Percentiles rank a stretch among this genome's conserved stretches.
These are phyloP conservation scores for Latrodectus geometricus DNA, from an alignment of 1,140 invertebrate genomes.

Conservation along the genomic window DNA sequence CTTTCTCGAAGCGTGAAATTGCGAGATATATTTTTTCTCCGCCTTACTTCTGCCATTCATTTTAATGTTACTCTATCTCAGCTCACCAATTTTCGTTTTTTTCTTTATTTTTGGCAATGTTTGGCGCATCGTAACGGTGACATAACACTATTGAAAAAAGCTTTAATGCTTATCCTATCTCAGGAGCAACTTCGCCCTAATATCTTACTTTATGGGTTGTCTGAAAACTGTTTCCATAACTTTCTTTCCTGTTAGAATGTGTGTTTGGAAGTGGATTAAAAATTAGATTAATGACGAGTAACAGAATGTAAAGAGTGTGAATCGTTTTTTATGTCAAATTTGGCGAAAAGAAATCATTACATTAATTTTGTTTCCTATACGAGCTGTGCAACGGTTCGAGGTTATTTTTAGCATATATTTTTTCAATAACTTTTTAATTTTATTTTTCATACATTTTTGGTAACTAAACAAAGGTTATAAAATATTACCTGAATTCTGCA, in stretches of 20 bases:
- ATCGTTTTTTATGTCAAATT: no score
- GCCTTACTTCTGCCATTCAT: conserved; percentile 9
- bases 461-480: no score
- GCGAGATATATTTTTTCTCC: conserved; percentile 1
- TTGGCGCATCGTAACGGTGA: conserved; percentile 32
- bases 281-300: conserved; percentile 1
- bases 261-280: conserved; percentile 10
- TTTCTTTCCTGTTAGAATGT: not conserved
- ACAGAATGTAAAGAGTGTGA: no score
- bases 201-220: conserved; percentile 20
- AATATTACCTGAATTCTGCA: no score
- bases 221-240: conserved; percentile 24
- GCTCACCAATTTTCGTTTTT: conserved; percentile 6
- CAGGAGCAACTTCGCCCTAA: not conserved
- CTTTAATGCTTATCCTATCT: not conserved
- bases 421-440: no score
- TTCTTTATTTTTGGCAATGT: not conserved
- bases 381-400: no score
- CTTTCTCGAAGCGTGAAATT: conserved; percentile 50
- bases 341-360: no score
- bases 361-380: no score
- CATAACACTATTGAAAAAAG: conserved; percentile 30
- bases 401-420: no score
- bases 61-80: not conserved
- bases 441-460: no score